Conservation (phyloP, 2,888 invertebrate species). For the Spodoptera picta region DNA sequence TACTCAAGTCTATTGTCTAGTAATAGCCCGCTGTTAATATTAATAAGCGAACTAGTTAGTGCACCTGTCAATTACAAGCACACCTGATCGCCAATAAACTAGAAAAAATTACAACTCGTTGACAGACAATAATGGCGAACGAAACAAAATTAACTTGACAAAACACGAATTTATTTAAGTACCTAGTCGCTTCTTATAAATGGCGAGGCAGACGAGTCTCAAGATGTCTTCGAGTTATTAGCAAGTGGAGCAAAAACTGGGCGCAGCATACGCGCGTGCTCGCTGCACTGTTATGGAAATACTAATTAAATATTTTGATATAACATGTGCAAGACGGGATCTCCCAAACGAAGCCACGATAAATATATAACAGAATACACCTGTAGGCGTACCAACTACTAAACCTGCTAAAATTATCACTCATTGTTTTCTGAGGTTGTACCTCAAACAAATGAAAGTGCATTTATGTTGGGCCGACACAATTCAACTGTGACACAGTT, state of each 20-base stretch:
- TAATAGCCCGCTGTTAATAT: conserved; percentile 50
- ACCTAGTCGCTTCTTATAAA: conserved; percentile 57
- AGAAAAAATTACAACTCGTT: conserved; percentile 51
- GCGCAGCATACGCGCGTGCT: conserved; percentile 55
- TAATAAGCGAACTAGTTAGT: conserved; percentile 47
- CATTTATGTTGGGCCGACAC: conserved; percentile 34
- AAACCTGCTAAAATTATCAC: conserved; percentile 29
- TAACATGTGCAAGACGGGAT: conserved; percentile 41
- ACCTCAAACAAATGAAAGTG: conserved; percentile 40
- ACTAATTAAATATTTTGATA: conserved; percentile 58
- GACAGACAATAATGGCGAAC: conserved; percentile 46
- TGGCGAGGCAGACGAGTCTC: conserved; percentile 46
- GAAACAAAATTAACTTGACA: conserved; percentile 52
- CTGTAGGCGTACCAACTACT: conserved; percentile 32
- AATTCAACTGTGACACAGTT: conserved; percentile 50
- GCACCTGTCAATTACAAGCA: conserved; percentile 54
- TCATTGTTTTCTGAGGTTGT: conserved; percentile 32
- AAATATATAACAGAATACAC: conserved; percentile 46
- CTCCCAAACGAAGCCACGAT: conserved; percentile 30
- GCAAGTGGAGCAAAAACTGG: conserved; percentile 56
- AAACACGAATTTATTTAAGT: conserved; percentile 59
- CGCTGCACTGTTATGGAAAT: conserved; percentile 52
- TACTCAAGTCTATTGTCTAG: conserved; percentile 35
- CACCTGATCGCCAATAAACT: conserved; percentile 44
- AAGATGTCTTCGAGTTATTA: conserved; percentile 61